These are phyloP conservation scores for Valencia hispanica DNA, from an alignment of 2,797 vertebrate genomes.

Conservation along the genomic window DNA sequence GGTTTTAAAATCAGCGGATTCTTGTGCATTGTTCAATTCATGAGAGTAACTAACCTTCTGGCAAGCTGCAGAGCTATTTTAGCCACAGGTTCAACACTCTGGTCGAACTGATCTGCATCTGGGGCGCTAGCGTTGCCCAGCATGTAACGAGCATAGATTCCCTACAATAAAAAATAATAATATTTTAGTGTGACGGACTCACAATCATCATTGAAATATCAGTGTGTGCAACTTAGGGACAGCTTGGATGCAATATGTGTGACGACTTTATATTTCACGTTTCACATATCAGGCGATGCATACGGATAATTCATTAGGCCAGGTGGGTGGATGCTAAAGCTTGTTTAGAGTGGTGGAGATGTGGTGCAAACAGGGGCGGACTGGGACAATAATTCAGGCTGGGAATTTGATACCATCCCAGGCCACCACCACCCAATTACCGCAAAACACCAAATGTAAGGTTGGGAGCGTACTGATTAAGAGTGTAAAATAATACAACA, in stretches of 20 bases:
- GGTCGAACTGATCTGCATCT: slow-evolving; percentile 81
- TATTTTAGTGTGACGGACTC: rapidly evolving
- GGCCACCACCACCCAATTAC: too few species aligned
- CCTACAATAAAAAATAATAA: slow-evolving; percentile 72
- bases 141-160: slow-evolving; percentile 89
- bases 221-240: not conserved
- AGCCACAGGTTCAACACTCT: slow-evolving; percentile 87
- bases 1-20: not conserved
- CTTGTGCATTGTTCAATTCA: not conserved
- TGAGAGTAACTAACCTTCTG: slow-evolving; percentile 74
- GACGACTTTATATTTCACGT: not conserved
- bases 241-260: not conserved
- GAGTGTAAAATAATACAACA: too few species aligned
- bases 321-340: not conserved
- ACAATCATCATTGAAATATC: too few species aligned
- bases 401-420: too few species aligned
- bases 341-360: not conserved
- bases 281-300: not conserved
- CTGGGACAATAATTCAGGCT: too few species aligned
- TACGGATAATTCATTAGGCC: not conserved
- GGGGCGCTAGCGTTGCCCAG: slow-evolving; percentile 90
- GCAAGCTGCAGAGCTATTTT: slow-evolving; percentile 85
- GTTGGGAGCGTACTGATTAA: too few species aligned
- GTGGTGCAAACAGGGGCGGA: too few species aligned
- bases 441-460: too few species aligned